Base-by-base conservation (phyloP, 2,888 invertebrate genomes). In the Troilus luridus region DNA sequence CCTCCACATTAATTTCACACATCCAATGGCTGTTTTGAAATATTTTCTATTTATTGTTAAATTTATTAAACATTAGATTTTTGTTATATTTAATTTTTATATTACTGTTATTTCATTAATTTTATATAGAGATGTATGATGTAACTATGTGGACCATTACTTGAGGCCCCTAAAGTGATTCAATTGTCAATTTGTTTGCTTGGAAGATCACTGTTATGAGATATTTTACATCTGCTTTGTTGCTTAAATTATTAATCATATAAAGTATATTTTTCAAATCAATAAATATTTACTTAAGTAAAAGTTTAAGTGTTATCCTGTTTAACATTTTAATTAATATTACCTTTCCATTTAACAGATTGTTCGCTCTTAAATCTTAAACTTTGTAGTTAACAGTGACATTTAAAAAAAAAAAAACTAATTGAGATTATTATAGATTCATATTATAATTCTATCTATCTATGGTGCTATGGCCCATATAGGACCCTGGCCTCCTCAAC, bases 81-180 rank as follows among this genome's bases (percentile, higher is more conserved):
- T 62, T 81, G 54, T 54, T 85, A 21, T 56, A n/a, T 85, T 85
- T 85, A 19, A n/a, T 56, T 56, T n/a, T 85, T 85, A 81, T 81
- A 41, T 41, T n/a, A 85, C 56, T 85, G 85, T 85, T 85, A 85
- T 85, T 85, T n/a, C 21, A 85, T 56, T 85, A 11, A 85, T 85
- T 85, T 56, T 21, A 85, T 85, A n/a, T 85, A 85, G n/a, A 85
- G 2, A 8, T 56, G 19, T 85, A 85, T 56, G 12, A n/a, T 85
- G n/a, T 85, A 85, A 58, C 85, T 41, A 54, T 56, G 11, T 56
- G 85, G 85, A 85, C 85, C 85, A 85, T 85, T 12, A 27, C 56
- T 85, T 12, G 5, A 54, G 56, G 85, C 85, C 85, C 85, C 21
- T 56, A 11, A 85, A 85, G 85, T 85, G 85, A 85, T 85, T 85